These are phyloP conservation scores for Channa argus DNA, from an alignment of 2,113 vertebrate genomes.

Conservation along the genomic window DNA sequence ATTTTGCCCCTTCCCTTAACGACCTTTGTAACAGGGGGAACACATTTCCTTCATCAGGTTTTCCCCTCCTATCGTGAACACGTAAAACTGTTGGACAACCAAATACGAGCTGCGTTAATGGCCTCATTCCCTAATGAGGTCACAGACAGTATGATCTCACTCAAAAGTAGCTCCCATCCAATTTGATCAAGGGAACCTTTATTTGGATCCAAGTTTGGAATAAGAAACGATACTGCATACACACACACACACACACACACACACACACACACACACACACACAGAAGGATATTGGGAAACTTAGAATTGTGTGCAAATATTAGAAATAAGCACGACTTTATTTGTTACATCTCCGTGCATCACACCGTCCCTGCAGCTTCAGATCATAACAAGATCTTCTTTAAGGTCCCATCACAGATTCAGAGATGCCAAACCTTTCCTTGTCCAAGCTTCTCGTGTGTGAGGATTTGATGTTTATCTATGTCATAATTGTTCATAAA, in stretches of 20 bases:
- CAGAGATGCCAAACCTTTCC: no score
- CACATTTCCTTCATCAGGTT: neutral
- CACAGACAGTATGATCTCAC: constrained; percentile 32
- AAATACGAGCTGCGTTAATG: constrained; percentile 8
- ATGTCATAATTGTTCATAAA: no score
- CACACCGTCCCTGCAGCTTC: neutral
- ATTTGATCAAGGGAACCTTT: constrained; percentile 52
- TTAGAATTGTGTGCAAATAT: no score
- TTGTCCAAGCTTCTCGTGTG: no score
- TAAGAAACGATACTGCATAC: constrained; percentile 52
- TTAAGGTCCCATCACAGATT: no score
- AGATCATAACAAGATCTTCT: no score
- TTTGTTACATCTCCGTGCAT: neutral
- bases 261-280: no score
- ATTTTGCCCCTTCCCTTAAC: constrained; percentile 30
- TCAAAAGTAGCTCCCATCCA: constrained; percentile 50
- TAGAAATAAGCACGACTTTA: no score
- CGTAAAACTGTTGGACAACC: neutral
- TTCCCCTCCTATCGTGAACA: neutral
- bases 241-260: no score
- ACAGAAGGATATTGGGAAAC: constrained; percentile 17
- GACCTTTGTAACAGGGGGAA: constrained; percentile 19
- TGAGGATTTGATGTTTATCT: no score
- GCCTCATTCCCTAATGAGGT: constrained; percentile 34
- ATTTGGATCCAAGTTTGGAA: constrained; percentile 53